phyloP scores from a whole-genome alignment of 2,888 invertebrate species.

The Drosophila mercatorum region DNA sequence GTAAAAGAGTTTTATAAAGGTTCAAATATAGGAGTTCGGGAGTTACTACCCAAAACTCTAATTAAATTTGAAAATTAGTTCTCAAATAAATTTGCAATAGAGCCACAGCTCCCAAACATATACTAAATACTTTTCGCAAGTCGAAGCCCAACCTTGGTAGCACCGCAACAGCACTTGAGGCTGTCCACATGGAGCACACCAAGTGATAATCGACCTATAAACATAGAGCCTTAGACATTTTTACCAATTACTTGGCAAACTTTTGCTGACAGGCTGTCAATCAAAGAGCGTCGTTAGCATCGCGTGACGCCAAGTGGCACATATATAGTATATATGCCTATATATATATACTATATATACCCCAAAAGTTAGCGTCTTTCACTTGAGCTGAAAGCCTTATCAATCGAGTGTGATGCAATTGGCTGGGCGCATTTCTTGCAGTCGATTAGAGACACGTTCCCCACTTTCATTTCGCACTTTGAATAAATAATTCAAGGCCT shows the following conservation, averaged over 20 bases:
- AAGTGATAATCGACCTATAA: conserved; percentile 40
- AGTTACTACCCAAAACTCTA: no score
- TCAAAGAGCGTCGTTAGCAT: conserved; percentile 71
- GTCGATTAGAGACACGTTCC: not conserved
- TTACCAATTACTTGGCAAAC: conserved; percentile 70
- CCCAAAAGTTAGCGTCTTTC: conserved; percentile 6
- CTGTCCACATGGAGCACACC: conserved; percentile 33
- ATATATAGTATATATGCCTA: not conserved
- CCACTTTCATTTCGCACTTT: not conserved
- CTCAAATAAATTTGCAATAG: not conserved
- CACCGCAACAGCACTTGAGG: conserved; percentile 36
- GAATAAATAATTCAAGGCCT: conserved; percentile 35
- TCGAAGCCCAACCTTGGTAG: conserved; percentile 48
- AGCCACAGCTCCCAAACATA: no score
- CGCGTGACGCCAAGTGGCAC: conserved; percentile 58
- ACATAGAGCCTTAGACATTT: conserved; percentile 37
- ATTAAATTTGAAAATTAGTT: no score
- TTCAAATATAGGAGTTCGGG: no score
- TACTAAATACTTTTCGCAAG: not conserved
- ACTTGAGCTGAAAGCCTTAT: conserved; percentile 7
- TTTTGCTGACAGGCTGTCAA: conserved; percentile 66
- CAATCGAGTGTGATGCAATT: conserved; percentile 31
- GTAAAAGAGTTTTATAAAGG: no score
- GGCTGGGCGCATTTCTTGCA: conserved; percentile 3
- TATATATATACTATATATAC: not conserved